Evolutionary conservation across 2,797 vertebrate genomes (phyloP).

Genomic region (Ptychobarbus kaznakovi): DNA sequence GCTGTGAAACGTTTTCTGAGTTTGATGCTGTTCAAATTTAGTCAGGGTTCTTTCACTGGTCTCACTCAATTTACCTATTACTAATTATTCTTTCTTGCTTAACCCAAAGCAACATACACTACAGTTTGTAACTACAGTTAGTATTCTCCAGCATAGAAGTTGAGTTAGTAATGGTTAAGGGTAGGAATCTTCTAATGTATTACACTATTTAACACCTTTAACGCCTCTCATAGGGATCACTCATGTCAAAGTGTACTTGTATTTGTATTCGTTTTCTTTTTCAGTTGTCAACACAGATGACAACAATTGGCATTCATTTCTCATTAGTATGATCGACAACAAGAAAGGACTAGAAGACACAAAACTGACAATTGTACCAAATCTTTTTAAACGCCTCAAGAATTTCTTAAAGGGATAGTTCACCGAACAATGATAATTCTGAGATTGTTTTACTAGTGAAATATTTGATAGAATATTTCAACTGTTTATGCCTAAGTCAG

Average conservation of each 20-base stretch:
- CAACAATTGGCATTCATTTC: not conserved
- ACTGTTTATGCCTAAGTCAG: too few relatives aligned
- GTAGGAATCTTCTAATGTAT: conserved; percentile 5
- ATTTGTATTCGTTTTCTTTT: not conserved
- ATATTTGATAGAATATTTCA: not conserved
- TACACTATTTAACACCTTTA: conserved; percentile 58
- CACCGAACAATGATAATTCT: too few relatives aligned
- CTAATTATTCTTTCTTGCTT: not conserved
- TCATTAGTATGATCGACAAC: not conserved
- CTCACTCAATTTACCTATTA: not conserved
- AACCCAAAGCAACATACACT: not conserved
- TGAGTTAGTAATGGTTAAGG: not conserved
- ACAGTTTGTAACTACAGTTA: not conserved
- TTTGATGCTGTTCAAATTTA: conserved; percentile 10
- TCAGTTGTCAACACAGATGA: not conserved
- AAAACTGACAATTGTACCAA: not conserved
- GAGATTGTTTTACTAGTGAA: not conserved
- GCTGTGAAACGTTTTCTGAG: conserved; percentile 10
- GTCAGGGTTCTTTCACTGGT: not conserved
- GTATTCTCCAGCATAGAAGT: not conserved
- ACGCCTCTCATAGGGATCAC: conserved; percentile 45
- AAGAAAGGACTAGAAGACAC: not conserved
- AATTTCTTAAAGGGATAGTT: not conserved
- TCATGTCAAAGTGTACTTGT: not conserved
- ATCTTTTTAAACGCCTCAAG: not conserved